Base-by-base conservation (phyloP, 1,140 invertebrate species). In the Nylanderia fulva region DNA sequence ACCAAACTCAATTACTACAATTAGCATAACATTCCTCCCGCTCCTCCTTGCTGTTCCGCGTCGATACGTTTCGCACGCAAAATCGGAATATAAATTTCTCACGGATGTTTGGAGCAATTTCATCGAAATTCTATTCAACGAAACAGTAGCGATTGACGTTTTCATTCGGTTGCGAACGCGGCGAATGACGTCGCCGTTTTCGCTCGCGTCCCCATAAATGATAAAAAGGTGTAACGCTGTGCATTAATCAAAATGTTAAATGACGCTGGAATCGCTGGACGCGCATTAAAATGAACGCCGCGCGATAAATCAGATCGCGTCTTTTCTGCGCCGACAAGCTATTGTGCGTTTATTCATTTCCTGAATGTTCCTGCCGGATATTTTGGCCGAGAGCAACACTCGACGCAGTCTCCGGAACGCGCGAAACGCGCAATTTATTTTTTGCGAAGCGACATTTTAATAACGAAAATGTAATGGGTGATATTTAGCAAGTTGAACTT, bases 211-310 rank as follows among this genome's bases (percentile, higher is more conserved):
- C 21, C 52, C 33, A 24, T 58, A 82, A 82, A 82, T 82, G 77
- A 82, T 82, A 82, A 82, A 82, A 82, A 82, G 66, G 27, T 72
- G 66, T 82, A 82, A 71, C 77, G 77, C 45, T 61, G 39, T 33
- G 77, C 77, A 82, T 82, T 82, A 82, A 82, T 82, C 77, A 82
- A 71, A 82, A 71, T 82, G 77, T 72, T 71, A 82, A 82, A 71
- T 82, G 66, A 82, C 77, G 24, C 54, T 15, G 45, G 63, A 39
- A 79, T 79, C 36, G 77, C 54, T 33, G 77, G 52, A 60, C 77
- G n/a, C 36, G 77, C 42, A n/a, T 72, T 82, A 29, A 82, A 82
- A 82, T 82, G 77, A 36, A 58, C 52, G 77, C 36, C 18, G 66
- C 56, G 66, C 66, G 64, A 82, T 82, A 82, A 82, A 82, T 82